These are phyloP conservation scores for Melopsittacus undulatus DNA, from an alignment of 2,797 vertebrate species.

Conservation along the genomic window DNA sequence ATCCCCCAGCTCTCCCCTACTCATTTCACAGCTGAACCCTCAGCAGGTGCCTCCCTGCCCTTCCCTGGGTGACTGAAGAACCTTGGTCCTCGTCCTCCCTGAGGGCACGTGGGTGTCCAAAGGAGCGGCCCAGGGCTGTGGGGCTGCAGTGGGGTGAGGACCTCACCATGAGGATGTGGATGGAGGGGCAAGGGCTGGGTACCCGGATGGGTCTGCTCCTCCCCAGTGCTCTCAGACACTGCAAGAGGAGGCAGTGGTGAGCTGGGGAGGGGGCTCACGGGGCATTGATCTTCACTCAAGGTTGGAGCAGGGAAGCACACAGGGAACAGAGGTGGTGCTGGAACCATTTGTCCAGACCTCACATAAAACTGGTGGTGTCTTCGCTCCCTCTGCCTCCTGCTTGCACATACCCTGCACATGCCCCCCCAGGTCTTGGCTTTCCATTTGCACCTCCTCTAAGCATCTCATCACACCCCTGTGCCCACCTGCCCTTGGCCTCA, in stretches of 20 bases:
- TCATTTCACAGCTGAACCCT: background rate
- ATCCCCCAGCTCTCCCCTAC: background rate
- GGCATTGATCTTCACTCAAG: background rate
- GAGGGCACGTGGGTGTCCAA: fast-evolving
- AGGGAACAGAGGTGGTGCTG: background rate
- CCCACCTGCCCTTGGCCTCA: background rate
- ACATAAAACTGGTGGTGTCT: background rate
- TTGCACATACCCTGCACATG: background rate
- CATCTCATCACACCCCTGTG: too few species aligned
- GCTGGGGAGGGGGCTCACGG: background rate
- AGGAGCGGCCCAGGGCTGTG: background rate
- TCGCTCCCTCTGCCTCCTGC: background rate
- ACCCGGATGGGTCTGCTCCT: background rate
- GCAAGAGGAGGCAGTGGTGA: background rate
- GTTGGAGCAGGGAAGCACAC: background rate
- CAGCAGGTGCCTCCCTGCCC: background rate
- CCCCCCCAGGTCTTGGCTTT: background rate
- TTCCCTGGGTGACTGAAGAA: background rate
- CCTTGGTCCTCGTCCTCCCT: background rate
- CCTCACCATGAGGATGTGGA: fast-evolving
- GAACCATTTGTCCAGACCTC: background rate
- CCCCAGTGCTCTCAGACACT: conserved; percentile 28
- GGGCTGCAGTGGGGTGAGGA: fast-evolving
- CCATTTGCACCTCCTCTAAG: background rate
- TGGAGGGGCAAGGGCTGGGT: background rate